A percentile compares a stretch with the other conserved stretches of the same genome.
Conservation (phyloP, 2,888 invertebrate species). For the Drosophila cognata region DNA sequence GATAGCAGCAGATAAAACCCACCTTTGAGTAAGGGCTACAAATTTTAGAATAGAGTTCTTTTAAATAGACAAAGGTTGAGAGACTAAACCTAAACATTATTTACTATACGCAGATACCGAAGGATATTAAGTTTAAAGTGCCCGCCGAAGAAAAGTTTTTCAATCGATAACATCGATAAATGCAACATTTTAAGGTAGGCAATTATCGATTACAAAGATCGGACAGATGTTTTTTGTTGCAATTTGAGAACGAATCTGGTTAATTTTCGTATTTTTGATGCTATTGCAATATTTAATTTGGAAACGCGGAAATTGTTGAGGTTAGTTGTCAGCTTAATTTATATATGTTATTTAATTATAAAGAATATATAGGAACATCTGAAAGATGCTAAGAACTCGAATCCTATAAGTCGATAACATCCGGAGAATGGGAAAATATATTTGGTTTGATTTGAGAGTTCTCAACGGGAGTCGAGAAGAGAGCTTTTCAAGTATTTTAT, state of each 20-base stretch:
- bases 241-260: not conserved
- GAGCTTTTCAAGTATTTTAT: not conserved
- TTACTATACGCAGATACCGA: too few relatives aligned
- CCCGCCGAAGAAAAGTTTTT: too few relatives aligned
- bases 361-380: not conserved
- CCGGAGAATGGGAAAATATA: not conserved
- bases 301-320: not conserved
- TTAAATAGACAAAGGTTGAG: too few relatives aligned
- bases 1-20: not conserved
- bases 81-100: too few relatives aligned
- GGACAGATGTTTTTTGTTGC: accelerated
- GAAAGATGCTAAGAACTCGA: not conserved
- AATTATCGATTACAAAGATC: not conserved
- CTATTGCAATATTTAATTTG: not conserved
- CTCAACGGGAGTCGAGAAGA: not conserved
- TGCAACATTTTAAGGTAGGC: not conserved
- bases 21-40: not conserved
- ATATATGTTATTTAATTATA: too few relatives aligned
- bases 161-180: too few relatives aligned
- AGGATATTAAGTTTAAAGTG: too few relatives aligned
- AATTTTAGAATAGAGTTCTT: not conserved
- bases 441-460: not conserved
- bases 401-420: not conserved
- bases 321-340: not conserved
- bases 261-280: accelerated